Conservation (phyloP, 1,140 invertebrate species). For the Drosophila erecta region DNA sequence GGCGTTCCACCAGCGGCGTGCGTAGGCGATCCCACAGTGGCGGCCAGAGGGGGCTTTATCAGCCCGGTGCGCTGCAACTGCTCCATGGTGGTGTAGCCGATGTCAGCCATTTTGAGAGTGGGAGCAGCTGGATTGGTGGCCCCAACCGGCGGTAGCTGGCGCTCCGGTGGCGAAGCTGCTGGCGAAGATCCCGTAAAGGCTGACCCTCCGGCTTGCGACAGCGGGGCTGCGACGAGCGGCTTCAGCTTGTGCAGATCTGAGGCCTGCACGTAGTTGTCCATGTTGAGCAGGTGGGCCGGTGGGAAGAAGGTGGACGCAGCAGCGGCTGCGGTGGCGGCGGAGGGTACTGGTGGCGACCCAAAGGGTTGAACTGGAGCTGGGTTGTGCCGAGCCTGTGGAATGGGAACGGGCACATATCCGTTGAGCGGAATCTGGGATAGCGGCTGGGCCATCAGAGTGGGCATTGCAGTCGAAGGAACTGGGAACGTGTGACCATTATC, state of each 20-base stretch:
- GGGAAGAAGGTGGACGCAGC: conserved; percentile 18
- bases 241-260: conserved; percentile 66
- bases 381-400: conserved; percentile 36
- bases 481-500: conserved; percentile 1
- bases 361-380: neutral
- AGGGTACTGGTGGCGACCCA: neutral
- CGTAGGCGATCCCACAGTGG: conserved; percentile 8
- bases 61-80: conserved; percentile 58
- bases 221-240: conserved; percentile 19
- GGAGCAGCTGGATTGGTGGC: neutral
- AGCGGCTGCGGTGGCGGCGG: conserved; percentile 9
- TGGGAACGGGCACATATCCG: conserved; percentile 65
- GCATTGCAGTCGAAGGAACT: neutral
- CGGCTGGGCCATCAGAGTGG: conserved; percentile 24
- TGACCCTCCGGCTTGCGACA: neutral
- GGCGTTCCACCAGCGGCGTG: neutral
- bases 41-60: conserved; percentile 45
- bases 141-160: conserved; percentile 1
- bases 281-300: conserved; percentile 57
- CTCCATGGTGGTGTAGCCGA: conserved; percentile 71
- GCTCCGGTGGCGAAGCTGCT: neutral
- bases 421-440: conserved; percentile 10
- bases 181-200: conserved; percentile 5
- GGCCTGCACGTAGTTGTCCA: conserved; percentile 65
- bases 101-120: conserved; percentile 30